phyloP scores from a whole-genome alignment of 2,113 vertebrate species.

The Orycteropus afer region DNA sequence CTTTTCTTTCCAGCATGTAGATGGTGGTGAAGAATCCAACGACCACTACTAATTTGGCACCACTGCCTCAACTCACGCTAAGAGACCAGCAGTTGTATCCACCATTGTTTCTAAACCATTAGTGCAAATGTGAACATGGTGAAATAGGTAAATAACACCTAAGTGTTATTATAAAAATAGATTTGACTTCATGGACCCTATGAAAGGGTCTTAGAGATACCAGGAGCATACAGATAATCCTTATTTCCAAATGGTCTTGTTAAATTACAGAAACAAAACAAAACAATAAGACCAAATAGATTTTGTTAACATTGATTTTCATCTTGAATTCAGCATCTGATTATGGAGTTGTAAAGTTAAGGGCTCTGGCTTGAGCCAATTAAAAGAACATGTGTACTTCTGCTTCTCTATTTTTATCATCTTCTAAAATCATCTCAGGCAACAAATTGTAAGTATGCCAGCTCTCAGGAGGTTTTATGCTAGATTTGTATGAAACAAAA shows the following conservation, averaged over 20 bases:
- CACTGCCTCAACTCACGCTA: background rate
- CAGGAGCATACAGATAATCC: background rate
- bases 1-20: background rate
- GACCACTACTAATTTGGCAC: background rate
- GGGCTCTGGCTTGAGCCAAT: background rate
- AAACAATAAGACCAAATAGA: background rate
- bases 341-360: background rate
- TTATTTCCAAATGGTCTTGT: conserved; percentile 31
- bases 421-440: conserved; percentile 7
- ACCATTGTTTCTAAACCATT: background rate
- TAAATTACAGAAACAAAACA: background rate
- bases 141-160: background rate
- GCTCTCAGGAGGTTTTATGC: conserved; percentile 32
- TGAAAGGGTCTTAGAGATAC: background rate
- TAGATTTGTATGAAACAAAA: conserved; percentile 11
- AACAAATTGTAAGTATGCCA: conserved; percentile 39
- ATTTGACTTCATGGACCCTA: background rate
- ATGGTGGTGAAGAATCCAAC: background rate
- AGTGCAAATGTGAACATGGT: background rate
- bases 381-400: background rate
- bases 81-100: background rate
- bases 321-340: conserved; percentile 30
- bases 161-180: conserved; percentile 14
- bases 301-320: conserved; percentile 29
- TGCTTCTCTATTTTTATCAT: conserved; percentile 29